Percentiles rank a stretch among this genome's conserved stretches.
phyloP scores from a whole-genome alignment of 2,888 invertebrate genomes.

The Nebria brevicollis region DNA sequence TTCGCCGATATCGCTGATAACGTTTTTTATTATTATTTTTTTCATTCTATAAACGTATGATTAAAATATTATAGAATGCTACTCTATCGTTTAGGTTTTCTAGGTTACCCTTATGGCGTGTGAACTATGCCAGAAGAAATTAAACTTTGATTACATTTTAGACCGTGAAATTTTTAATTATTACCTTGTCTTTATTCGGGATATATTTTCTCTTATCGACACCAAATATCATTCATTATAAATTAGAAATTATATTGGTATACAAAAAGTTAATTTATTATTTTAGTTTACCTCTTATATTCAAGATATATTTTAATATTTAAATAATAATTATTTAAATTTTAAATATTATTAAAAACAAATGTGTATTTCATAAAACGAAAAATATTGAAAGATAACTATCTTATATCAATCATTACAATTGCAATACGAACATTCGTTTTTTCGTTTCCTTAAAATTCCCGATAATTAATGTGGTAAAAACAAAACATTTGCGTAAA shows the following conservation, averaged over 20 bases:
- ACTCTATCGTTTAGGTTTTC: conserved; percentile 18
- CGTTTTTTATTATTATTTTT: not conserved
- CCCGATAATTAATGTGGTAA: too few species aligned
- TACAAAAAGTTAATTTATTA: too few species aligned
- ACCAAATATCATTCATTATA: not conserved
- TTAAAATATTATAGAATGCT: conserved; percentile 42
- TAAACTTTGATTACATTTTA: conserved; percentile 6
- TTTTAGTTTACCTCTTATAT: too few species aligned
- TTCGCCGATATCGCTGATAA: conserved; percentile 34
- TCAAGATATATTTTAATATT: too few species aligned
- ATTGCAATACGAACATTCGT: too few species aligned
- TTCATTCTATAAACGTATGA: conserved; percentile 26
- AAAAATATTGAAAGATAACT: too few species aligned
- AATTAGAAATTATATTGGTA: not conserved
- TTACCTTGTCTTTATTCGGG: not conserved
- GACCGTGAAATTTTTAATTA: conserved; percentile 20
- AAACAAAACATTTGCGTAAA: too few species aligned
- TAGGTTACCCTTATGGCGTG: conserved; percentile 17
- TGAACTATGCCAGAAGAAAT: conserved; percentile 32
- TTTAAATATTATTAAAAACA: too few species aligned
- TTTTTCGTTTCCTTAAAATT: too few species aligned
- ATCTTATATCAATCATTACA: too few species aligned
- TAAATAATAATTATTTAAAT: too few species aligned
- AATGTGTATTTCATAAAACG: too few species aligned
- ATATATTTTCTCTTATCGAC: not conserved